A percentile compares a stretch with the other conserved stretches of the same genome.
Conservation (phyloP, 1,140 invertebrate species). For the Orchestia grillus region DNA sequence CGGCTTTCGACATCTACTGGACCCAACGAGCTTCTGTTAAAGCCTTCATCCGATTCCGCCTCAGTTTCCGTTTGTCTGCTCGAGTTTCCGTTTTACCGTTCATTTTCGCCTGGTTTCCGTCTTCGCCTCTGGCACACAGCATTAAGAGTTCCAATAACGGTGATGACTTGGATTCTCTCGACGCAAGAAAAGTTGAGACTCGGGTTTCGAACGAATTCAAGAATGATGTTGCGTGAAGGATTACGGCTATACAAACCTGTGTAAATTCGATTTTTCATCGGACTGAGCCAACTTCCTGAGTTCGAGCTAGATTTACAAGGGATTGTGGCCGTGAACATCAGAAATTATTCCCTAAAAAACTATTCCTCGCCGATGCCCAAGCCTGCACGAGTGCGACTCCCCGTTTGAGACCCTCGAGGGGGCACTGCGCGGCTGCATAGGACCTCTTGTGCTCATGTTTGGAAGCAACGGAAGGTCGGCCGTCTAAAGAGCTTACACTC, state of each 20-base stretch:
- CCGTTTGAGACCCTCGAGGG: neutral
- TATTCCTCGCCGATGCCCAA: neutral
- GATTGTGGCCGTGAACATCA: no score
- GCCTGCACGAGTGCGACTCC: neutral
- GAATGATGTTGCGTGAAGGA: neutral
- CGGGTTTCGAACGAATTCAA: neutral
- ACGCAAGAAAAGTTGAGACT: neutral
- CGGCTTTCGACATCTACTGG: neutral
- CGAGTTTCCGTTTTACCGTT: neutral
- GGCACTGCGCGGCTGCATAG: neutral
- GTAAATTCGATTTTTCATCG: neutral
- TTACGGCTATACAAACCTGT: neutral
- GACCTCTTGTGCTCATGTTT: neutral
- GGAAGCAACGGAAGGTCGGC: conserved; percentile 25
- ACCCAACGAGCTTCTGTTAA: neutral
- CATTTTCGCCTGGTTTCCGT: neutral
- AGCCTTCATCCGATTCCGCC: neutral
- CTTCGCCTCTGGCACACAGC: neutral
- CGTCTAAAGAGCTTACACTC: conserved; percentile 39
- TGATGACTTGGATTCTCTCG: neutral
- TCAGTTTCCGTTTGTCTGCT: neutral
- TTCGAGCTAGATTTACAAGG: neutral
- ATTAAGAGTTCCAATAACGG: neutral
- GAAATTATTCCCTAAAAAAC: neutral
- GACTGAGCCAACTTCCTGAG: neutral